Evolutionary conservation across 2,113 vertebrate genomes (phyloP), one percentile per base, ranked within the genome.

Genomic region (Charina bottae): DNA sequence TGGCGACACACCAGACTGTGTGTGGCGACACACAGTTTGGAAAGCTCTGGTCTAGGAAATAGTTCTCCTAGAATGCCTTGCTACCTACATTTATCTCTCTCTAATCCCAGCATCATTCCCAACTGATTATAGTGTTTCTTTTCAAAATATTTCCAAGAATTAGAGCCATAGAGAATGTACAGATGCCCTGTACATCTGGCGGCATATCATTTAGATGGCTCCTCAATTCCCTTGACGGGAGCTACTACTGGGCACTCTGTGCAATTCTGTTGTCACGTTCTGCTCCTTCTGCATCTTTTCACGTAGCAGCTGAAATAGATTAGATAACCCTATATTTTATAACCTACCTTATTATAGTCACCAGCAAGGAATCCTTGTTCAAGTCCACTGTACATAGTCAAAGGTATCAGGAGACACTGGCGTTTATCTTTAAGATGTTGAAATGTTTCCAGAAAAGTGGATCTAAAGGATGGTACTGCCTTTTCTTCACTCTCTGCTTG

Each of bases 331-430:
- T 37, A 46, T 78, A 78, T 78, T 78, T 78, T 78, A 78, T 42
- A 78, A 78, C 94, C 92, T 94, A 99, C 99, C 98, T 98, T 98
- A 89, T 98, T 99, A 97, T 98, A 99, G 94, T 99, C 99, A 7
- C 99, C 98, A 0, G 98, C 93, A 13, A 99, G 98, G 97, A 99
- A 99, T 93, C 98, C 99, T 95, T 99, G 99, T 91, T 99, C 98
- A 53, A 99, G 97, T 24, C 99, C 99, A 55, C 98, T 99, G 97
- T 98, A 99, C 97, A 99, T 97, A 10, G 99, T 99, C 96, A 99
- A 96, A 1, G 98, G 98, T 42, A 98, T 98, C 93, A 99, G 98
- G 15, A 98, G 97, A 90, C 98, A 26, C 72, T 99, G 97, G 13
- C 98, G 98, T 93, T 96, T 97, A 95, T 99, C 98, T 95, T 95